Evolutionary conservation across 2,113 vertebrate species (phyloP).

Genomic region (Pogonocichla stellata): DNA sequence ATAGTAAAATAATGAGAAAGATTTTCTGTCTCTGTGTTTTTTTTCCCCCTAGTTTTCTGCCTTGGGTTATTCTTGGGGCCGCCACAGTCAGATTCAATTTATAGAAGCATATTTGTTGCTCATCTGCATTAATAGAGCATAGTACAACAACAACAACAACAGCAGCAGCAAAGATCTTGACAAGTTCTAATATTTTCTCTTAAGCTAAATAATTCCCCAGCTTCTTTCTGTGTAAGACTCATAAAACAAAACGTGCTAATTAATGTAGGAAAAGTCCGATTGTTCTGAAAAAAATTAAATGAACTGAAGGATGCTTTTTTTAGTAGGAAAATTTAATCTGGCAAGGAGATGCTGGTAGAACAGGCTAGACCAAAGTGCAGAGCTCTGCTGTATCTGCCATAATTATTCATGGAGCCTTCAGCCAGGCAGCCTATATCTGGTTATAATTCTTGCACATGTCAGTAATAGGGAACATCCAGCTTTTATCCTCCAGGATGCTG

Average conservation of each 20-base stretch:
- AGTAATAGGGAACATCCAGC: not conserved
- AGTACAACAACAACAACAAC: conserved; percentile 39
- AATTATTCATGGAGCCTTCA: conserved; percentile 56
- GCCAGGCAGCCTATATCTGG: not conserved
- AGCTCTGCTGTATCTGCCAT: not conserved
- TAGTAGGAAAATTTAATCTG: conserved; percentile 3
- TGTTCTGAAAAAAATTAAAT: conserved; percentile 21
- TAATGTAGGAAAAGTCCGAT: not conserved
- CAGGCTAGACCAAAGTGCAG: not conserved
- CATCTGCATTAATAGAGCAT: conserved; percentile 54
- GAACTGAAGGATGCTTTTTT: not conserved
- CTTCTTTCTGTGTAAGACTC: not conserved
- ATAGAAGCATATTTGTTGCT: conserved; percentile 65
- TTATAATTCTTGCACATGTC: conserved; percentile 23
- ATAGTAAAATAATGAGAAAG: conserved; percentile 70
- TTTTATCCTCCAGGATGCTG: not conserved
- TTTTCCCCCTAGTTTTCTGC: conserved; percentile 31
- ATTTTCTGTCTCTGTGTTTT: conserved; percentile 47
- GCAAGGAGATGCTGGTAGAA: not conserved
- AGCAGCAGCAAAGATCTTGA: conserved; percentile 22
- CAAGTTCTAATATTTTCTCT: conserved; percentile 68
- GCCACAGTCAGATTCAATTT: conserved; percentile 65
- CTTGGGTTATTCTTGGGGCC: conserved; percentile 67
- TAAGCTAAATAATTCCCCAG: conserved; percentile 55
- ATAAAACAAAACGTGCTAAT: conserved; percentile 49